Percentiles rank a stretch among this genome's conserved stretches.
phyloP scores from a whole-genome alignment of 2,113 vertebrate species.

The Sisor rabdophorus region DNA sequence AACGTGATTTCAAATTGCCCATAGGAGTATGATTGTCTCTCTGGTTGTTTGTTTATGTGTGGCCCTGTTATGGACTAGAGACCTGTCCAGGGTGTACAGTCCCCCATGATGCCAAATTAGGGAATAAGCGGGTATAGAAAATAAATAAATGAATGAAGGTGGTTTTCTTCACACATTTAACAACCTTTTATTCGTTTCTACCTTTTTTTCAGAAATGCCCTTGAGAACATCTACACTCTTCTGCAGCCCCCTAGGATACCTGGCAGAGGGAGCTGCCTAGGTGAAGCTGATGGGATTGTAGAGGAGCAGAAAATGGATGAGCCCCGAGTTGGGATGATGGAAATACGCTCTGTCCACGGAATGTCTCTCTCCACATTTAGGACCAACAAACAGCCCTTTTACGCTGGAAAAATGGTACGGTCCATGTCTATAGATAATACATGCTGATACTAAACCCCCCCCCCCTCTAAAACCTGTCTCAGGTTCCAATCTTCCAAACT shows the following conservation, averaged over 20 bases:
- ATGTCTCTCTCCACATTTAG: slow-evolving; percentile 64
- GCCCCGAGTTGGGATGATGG: slow-evolving; percentile 55
- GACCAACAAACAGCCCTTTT: slow-evolving; percentile 61
- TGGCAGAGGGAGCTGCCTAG: slow-evolving; percentile 52
- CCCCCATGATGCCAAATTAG: too few species aligned
- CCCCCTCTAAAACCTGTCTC: too few species aligned
- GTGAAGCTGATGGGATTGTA: slow-evolving; percentile 41
- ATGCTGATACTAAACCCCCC: not conserved
- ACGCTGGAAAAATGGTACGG: slow-evolving; percentile 69
- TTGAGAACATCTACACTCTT: slow-evolving; percentile 73
- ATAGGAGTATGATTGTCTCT: too few species aligned
- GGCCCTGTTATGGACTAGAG: too few species aligned
- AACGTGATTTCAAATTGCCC: too few species aligned
- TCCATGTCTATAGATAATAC: not conserved
- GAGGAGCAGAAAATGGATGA: slow-evolving; percentile 52
- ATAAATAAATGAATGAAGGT: too few species aligned
- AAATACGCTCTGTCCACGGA: slow-evolving; percentile 48
- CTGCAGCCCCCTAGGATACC: slow-evolving; percentile 69
- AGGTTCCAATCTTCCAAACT: too few species aligned
- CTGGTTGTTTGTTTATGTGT: too few species aligned
- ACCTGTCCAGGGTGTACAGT: too few species aligned
- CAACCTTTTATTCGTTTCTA: not conserved
- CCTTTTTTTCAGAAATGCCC: slow-evolving; percentile 54
- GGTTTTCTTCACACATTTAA: not conserved
- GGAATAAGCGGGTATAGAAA: too few species aligned